Base-by-base conservation (phyloP, 37 sponge, comb jelly and placozoan genomes). In the Diacarnus erythraeanus region DNA sequence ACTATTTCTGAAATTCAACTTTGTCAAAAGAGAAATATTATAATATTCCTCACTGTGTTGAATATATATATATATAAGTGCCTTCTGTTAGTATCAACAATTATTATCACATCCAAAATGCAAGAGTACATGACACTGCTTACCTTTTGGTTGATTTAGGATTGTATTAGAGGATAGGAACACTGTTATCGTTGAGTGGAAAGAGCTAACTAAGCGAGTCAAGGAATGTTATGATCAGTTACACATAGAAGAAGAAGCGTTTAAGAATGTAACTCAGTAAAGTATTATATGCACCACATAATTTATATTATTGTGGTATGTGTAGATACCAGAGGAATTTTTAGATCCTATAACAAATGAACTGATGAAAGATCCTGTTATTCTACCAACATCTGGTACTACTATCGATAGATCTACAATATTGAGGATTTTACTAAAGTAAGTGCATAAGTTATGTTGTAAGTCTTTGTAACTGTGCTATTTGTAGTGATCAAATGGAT, bases 361-460 rank as follows among this genome's bases (percentile, higher is more conserved):
- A n/a, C 25, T 99, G 54, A 99, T 99, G 97, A 82, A 51, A 2
- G 93, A 99, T 26, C 99, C 99, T 5, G 97, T 99, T 2, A 63
- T 2, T 35, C 86, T 99, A 12, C 99, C 99, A 8, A 84, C 87
- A 4, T 93, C 94, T 21, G 88, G 92, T 2, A 60, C 58, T 25
- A 82, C 81, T 39, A 85, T 96, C 89, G 99, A 99, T 76, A 69
- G 90, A 74, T 57, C 83, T 27, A 88, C 59, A 51, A 96, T 99
- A 57, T 60, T 89, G 36, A 58, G 97, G 44, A 97, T 96, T 83
- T 72, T 99, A 30, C 77, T 99, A 75, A 99, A 87, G 92, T 93
- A 31, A 31, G 40, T 35, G 69, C 20, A 5, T 60, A 25, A 25
- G n/a, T n/a, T 12, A 18, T 27, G 39, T 71, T 47, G n/a, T 74